A percentile compares a stretch with the other conserved stretches of the same genome.
These are phyloP conservation scores for Podotricha telesiphe DNA, from an alignment of 2,888 invertebrate genomes.

Conservation along the genomic window DNA sequence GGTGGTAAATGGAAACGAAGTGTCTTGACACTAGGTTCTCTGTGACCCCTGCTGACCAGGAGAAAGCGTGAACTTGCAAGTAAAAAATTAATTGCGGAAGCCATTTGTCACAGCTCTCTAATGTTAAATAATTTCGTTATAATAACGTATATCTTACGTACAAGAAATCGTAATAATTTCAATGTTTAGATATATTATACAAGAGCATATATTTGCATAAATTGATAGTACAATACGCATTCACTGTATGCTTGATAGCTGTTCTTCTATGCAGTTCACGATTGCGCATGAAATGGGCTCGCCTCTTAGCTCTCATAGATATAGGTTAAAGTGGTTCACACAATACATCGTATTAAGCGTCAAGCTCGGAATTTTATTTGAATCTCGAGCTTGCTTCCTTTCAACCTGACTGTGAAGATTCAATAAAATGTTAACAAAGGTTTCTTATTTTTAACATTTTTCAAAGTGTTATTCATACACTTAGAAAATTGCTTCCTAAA, in stretches of 20 bases:
- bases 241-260: slow-evolving; percentile 22
- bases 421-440: not conserved
- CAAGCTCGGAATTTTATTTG: slow-evolving; percentile 15
- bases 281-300: slow-evolving; percentile 29
- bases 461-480: too few relatives aligned
- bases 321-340: slow-evolving; percentile 25
- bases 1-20: too few relatives aligned
- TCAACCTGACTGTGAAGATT: not conserved
- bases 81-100: too few relatives aligned
- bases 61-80: too few relatives aligned
- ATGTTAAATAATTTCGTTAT: not conserved
- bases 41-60: too few relatives aligned
- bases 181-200: not conserved
- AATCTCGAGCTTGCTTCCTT: slow-evolving; percentile 8
- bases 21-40: too few relatives aligned
- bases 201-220: slow-evolving; percentile 3
- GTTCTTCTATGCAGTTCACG: slow-evolving; percentile 33
- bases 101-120: too few relatives aligned
- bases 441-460: too few relatives aligned
- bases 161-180: not conserved
- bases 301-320: slow-evolving; percentile 19
- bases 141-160: not conserved
- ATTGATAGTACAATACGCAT: slow-evolving; percentile 14
- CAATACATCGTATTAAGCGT: slow-evolving; percentile 26
- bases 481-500: too few relatives aligned